These are phyloP conservation scores for Camptogramma bilineatum DNA, from an alignment of 2,888 invertebrate genomes.

Conservation along the genomic window DNA sequence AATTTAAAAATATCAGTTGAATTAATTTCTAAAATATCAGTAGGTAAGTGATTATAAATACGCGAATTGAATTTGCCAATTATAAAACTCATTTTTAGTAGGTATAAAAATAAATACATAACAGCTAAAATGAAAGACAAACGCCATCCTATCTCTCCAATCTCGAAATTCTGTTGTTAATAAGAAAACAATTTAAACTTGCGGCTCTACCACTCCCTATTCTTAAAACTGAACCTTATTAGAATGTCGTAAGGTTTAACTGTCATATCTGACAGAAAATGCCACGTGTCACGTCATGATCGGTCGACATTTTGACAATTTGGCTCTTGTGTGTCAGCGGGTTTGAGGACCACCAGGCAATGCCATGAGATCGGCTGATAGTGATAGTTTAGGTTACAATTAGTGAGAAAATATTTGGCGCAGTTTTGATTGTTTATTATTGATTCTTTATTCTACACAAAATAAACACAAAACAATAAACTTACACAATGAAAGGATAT, in stretches of 20 bases:
- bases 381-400: conserved; percentile 75
- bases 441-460: background rate
- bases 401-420: conserved; percentile 65
- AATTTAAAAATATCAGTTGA: no score
- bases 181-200: conserved; percentile 37
- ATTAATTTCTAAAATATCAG: no score
- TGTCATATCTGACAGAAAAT: conserved; percentile 22
- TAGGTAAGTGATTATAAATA: no score
- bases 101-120: background rate
- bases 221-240: conserved; percentile 37
- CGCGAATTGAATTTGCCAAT: no score
- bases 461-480: background rate
- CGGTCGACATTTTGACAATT: conserved; percentile 82
- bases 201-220: background rate
- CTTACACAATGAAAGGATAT: no score
- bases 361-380: conserved; percentile 67
- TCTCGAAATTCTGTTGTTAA: conserved; percentile 69
- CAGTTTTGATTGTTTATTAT: conserved; percentile 3
- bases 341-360: conserved; percentile 73
- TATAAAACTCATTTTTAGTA: no score
- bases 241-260: conserved; percentile 22
- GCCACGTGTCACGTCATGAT: conserved; percentile 62
- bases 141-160: conserved; percentile 61
- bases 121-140: conserved; percentile 12
- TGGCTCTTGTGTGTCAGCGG: conserved; percentile 64